Evolutionary conservation across 2,888 invertebrate species (phyloP), one percentile per base, ranked within the genome.

Genomic region (Drosophila niveifrons): DNA sequence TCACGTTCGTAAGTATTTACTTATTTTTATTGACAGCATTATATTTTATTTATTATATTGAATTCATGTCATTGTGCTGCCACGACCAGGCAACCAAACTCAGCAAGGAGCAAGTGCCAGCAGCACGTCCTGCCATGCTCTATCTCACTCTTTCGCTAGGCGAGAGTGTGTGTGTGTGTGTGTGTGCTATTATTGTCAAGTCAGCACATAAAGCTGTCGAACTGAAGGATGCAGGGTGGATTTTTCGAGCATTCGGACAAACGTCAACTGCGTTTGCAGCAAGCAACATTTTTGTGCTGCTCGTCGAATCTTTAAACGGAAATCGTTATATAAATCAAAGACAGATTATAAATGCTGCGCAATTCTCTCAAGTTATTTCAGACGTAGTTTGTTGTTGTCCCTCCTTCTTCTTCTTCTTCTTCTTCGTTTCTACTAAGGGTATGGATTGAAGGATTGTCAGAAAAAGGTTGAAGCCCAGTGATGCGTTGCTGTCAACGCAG

Each of bases 311-410:
- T 76, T 80, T 80, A 80, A 83, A 75, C 88, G 88, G 90, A 89
- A 89, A 89, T 89, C 88, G 88, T 89, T 89, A 89, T 87, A 88
- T 88, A 88, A 89, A 89, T 89, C 90, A 89, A 85, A 82, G 83
- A 78, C 85, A 82, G 83, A 88, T 89, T 88, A 89, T 82, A 84
- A 85, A 84, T 84, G 85, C 78, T 82, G 76, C 82, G 85, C 88
- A 85, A 80, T 89, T 88, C 78, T 88, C 78, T 84, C 77, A 70
- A 86, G 71, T 61, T 78, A 80, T 87, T 83, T 85, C 23, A 23
- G 23, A 6, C 23, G 23, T 23, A 23, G 23, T 23, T 10, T 34
- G 78, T 36, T 41, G 8, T 73, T 50, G 56, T 52, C 50, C 11
- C 11, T 17, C 50, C 11, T 9, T 17, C 47, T 41, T 34, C 46